A percentile compares a stretch with the other conserved stretches of the same genome.
These are phyloP conservation scores for Nesidiocoris tenuis DNA, from an alignment of 2,888 invertebrate genomes.

Conservation along the genomic window DNA sequence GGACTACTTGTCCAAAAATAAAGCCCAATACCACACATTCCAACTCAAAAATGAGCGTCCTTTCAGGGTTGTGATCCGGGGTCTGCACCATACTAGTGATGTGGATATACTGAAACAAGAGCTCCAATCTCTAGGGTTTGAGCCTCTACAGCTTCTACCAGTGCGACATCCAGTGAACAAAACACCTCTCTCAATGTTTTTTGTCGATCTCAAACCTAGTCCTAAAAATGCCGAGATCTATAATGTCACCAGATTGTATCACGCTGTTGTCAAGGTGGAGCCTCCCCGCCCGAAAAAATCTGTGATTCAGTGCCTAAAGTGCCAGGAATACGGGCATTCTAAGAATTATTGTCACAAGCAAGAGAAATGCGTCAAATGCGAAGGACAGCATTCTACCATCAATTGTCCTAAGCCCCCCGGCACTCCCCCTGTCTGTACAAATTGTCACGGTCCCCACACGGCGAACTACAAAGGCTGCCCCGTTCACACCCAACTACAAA, in stretches of 20 bases:
- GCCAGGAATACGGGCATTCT: conserved; percentile 20
- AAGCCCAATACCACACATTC: conserved; percentile 19
- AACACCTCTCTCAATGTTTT: conserved; percentile 26
- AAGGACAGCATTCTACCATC: background rate
- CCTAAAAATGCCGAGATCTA: conserved; percentile 32
- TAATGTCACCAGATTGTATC: conserved; percentile 3
- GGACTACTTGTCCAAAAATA: conserved; percentile 9
- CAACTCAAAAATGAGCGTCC: conserved; percentile 11
- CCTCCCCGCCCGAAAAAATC: conserved; percentile 7
- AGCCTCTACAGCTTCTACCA: background rate
- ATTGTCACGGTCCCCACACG: conserved; percentile 1
- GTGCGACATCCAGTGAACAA: conserved; percentile 16
- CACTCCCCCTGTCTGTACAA: conserved; percentile 5
- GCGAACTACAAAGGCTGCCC: conserved; percentile 27
- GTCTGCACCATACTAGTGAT: conserved; percentile 23
- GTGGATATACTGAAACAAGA: background rate
- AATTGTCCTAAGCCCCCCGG: background rate
- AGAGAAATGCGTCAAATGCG: conserved; percentile 22
- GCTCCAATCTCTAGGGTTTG: conserved; percentile 5
- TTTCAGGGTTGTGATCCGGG: conserved; percentile 21
- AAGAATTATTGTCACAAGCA: conserved; percentile 15
- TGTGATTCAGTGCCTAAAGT: conserved; percentile 2
- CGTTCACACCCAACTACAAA: conserved; percentile 2
- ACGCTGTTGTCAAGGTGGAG: conserved; percentile 9
- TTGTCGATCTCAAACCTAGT: conserved; percentile 24